phyloP scores from a whole-genome alignment of 2,113 vertebrate genomes.

The Callorhinus ursinus region DNA sequence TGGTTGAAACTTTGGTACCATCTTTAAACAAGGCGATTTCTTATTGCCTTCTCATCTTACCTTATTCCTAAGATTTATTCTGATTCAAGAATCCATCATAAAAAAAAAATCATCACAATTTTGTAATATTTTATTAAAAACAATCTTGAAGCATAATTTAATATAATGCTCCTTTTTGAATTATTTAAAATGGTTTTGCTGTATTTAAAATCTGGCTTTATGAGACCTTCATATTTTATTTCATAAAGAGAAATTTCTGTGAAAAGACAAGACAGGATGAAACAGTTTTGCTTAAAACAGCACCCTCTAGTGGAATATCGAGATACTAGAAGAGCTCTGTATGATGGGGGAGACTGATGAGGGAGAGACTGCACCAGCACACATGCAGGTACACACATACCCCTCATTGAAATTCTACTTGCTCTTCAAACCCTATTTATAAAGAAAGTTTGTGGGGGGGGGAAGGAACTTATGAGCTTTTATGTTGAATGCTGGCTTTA shows the following conservation, averaged over 20 bases:
- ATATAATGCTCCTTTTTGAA: neutral
- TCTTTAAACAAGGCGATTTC: neutral
- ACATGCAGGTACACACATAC: neutral
- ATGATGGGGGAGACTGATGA: neutral
- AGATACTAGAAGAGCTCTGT: neutral
- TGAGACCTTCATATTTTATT: neutral
- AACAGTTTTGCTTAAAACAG: neutral
- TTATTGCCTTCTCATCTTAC: neutral
- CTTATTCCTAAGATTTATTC: neutral
- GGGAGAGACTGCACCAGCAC: neutral
- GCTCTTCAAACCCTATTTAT: neutral
- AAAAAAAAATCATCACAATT: neutral
- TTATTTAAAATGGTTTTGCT: neutral
- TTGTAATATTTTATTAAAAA: neutral
- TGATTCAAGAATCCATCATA: neutral
- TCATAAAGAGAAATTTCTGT: neutral
- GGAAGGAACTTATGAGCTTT: neutral
- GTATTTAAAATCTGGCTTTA: neutral
- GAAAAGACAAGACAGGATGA: neutral
- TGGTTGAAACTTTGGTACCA: neutral
- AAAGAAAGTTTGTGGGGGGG: neutral
- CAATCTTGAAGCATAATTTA: neutral
- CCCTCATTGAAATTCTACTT: neutral
- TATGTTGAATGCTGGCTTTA: neutral
- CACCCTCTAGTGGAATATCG: neutral